Percentiles rank a stretch among this genome's conserved stretches.
Conservation (phyloP, 2,113 vertebrate species). For the Brachypteracias leptosomus region DNA sequence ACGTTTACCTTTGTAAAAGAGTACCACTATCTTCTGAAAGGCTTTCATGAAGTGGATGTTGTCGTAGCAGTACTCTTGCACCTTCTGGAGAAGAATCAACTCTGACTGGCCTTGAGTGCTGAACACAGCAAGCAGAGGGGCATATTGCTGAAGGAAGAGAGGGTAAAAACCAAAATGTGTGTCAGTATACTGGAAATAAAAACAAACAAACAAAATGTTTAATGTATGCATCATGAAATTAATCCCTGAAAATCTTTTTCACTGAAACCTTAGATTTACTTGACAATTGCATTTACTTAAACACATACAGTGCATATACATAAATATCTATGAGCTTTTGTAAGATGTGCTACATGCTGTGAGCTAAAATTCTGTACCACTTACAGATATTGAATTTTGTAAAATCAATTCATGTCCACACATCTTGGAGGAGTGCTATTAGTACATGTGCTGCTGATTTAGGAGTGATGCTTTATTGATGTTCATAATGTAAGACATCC, state of each 20-base stretch:
- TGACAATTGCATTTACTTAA: neutral
- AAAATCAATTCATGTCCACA: neutral
- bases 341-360: neutral
- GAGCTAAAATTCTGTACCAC: neutral
- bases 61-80: conserved; percentile 93
- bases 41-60: conserved; percentile 97
- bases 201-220: neutral
- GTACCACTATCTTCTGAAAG: conserved; percentile 95
- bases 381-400: neutral
- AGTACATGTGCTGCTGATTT: neutral
- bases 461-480: neutral
- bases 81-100: conserved; percentile 86
- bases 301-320: neutral
- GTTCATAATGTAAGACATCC: neutral
- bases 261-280: neutral
- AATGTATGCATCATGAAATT: neutral
- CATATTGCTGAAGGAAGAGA: conserved; percentile 80
- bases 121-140: conserved; percentile 89
- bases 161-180: neutral
- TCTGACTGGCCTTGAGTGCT: conserved; percentile 92
- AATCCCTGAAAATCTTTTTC: neutral
- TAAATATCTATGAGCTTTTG: neutral
- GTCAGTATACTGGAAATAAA: neutral
- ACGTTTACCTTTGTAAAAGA: conserved; percentile 90
- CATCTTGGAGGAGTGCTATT: neutral